A percentile compares a stretch with the other conserved stretches of the same genome.
These are phyloP conservation scores for Paracanthobrama guichenoti DNA, from an alignment of 2,113 vertebrate species.

Conservation along the genomic window DNA sequence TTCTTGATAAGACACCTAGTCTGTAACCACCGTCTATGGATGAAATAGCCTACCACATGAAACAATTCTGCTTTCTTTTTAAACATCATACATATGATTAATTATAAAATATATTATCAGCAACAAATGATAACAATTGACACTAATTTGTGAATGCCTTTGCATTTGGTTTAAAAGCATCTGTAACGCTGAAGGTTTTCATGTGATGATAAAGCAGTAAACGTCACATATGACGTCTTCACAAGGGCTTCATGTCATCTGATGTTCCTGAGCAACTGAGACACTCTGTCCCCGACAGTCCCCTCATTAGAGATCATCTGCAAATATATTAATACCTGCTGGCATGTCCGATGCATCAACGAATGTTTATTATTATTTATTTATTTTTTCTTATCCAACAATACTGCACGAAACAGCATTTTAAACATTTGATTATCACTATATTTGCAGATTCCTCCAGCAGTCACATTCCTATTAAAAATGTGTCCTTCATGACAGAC, in stretches of 20 bases:
- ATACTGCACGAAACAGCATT: neutral
- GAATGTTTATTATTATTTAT: too few relatives aligned
- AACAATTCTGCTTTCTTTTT: too few relatives aligned
- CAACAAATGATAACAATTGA: neutral
- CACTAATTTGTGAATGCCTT: neutral
- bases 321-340: neutral
- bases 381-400: neutral
- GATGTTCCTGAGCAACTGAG: constrained; percentile 8
- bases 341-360: neutral
- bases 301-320: neutral
- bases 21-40: neutral
- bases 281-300: constrained; percentile 6
- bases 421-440: neutral
- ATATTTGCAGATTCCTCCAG: neutral
- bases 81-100: too few relatives aligned
- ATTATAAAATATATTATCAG: too few relatives aligned
- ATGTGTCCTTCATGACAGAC: neutral
- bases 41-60: too few relatives aligned
- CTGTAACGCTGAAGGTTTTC: neutral
- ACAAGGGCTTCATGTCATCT: constrained; percentile 1
- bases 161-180: neutral
- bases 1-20: neutral
- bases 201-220: too few relatives aligned
- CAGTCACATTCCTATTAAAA: neutral
- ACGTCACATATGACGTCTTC: neutral